These are phyloP conservation scores for Manacus vitellinus DNA, from an alignment of 2,113 vertebrate genomes.

Conservation along the genomic window DNA sequence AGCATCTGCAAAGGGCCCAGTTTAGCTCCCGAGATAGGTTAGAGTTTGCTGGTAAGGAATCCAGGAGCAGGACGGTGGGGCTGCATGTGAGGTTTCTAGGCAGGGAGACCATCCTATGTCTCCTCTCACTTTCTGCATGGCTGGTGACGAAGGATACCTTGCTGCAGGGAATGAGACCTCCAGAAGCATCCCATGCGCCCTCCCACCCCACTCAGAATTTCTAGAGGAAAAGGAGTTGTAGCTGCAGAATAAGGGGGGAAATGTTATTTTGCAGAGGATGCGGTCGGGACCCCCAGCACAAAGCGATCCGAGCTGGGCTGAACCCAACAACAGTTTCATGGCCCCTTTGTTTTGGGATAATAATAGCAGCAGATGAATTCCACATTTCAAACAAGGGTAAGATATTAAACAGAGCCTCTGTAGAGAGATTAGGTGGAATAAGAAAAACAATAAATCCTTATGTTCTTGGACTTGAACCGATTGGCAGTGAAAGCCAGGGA, in stretches of 20 bases:
- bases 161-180: neutral
- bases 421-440: neutral
- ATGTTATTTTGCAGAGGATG: neutral
- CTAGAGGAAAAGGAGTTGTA: neutral
- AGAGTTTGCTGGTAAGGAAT: neutral
- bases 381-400: conserved; percentile 42
- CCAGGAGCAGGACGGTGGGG: fast-evolving
- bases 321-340: neutral
- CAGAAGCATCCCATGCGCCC: neutral
- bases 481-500: neutral
- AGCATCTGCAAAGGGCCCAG: neutral
- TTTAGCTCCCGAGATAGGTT: neutral
- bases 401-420: conserved; percentile 31
- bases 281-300: neutral
- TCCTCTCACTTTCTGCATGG: neutral
- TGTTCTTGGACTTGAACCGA: neutral
- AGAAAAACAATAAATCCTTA: conserved; percentile 3
- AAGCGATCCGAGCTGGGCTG: neutral
- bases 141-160: neutral
- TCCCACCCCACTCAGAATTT: neutral
- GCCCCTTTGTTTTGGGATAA: conserved; percentile 3
- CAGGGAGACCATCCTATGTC: neutral
- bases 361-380: conserved; percentile 41
- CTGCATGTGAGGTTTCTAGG: neutral
- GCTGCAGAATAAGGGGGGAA: neutral